Base-by-base conservation (phyloP, 2,888 invertebrate genomes). In the Eilema griseolum region DNA sequence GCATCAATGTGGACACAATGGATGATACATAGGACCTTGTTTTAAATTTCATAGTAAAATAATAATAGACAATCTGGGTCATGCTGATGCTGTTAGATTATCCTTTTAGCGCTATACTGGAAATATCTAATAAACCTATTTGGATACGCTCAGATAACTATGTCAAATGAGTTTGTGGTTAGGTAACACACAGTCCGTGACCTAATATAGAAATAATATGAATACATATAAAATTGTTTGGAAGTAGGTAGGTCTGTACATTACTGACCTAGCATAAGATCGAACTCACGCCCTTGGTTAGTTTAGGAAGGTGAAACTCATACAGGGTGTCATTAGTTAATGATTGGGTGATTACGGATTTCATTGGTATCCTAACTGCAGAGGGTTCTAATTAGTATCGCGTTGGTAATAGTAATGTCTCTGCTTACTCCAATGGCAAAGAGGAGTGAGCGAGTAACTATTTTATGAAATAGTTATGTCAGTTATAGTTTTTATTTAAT, bases 11-110 rank as follows among this genome's bases (percentile, higher is more conserved):
- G 59, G n/a, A n/a, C 61, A n/a, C 69, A 69, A 72, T 67, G 65
- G 74, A 31, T 56, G 31, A 16, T 23, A 41, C 26, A 37, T n/a
- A 41, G 56, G 11, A 63, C 62, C 68, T 63, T 63, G 65, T 69
- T 76, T 71, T 65, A 76, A 67, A 69, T 26, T 52, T 37, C 61
- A 24, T 61, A 67, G 14, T 70, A 70, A 72, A 70, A 79, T 69
- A 73, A 75, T 72, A 60, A 70, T 70, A 12, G n/a, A 61, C 16
- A 20, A 68, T 62, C 67, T 76, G 46, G 73, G 73, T 72, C 74
- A 72, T 52, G 31, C 57, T 70, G 61, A 70, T 72, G 20, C n/a
- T 0, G 52, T 57, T 24, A 26, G 31, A 65, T 16, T 11, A 62
- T 57, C 57, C 31, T 33, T 57, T 66, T 11, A 24, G 33, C 33